These are phyloP conservation scores for Lydus trimaculatus DNA, from an alignment of 2,888 invertebrate species.

Conservation along the genomic window DNA sequence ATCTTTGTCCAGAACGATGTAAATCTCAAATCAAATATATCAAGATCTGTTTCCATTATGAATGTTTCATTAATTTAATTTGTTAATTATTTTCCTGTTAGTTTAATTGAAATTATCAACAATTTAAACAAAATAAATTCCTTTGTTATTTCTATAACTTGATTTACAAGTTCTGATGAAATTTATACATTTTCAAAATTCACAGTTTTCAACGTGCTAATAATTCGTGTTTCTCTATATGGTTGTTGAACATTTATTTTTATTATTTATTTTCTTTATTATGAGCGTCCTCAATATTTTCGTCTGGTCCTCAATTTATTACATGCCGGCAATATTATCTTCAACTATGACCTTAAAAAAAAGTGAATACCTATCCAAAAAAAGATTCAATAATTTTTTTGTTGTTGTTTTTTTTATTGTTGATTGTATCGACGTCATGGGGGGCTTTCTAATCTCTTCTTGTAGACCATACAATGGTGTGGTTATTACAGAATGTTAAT, in stretches of 20 bases:
- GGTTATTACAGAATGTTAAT: not conserved
- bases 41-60: too few species aligned
- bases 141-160: too few species aligned
- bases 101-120: too few species aligned
- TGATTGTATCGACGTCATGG: not conserved
- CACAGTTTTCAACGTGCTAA: not conserved
- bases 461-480: not conserved
- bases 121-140: too few species aligned
- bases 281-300: not conserved
- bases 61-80: too few species aligned
- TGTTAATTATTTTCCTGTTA: too few species aligned
- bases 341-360: constrained; percentile 2
- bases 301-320: not conserved
- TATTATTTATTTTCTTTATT: not conserved
- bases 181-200: not conserved
- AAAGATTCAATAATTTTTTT: not conserved
- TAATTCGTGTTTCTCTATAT: not conserved
- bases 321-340: not conserved
- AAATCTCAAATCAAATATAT: not conserved
- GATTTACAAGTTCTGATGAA: too few species aligned
- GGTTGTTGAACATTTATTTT: not conserved
- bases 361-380: not conserved
- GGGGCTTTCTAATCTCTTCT: not conserved
- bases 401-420: not conserved
- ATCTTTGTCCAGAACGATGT: not conserved